These are phyloP conservation scores for Drosophila saltans DNA, from an alignment of 1,140 invertebrate species.

Conservation along the genomic window DNA sequence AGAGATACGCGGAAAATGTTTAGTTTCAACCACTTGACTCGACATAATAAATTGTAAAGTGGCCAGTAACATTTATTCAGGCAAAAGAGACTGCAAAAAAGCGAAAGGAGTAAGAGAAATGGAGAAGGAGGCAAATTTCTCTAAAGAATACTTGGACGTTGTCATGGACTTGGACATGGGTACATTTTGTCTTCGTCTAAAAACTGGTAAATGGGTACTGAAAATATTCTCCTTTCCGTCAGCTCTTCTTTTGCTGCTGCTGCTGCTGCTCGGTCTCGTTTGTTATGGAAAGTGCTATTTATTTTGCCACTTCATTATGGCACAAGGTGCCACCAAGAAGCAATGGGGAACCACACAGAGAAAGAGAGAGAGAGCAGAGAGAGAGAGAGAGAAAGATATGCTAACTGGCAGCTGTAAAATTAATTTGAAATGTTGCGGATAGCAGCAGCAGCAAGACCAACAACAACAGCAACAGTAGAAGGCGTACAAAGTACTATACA, in stretches of 20 bases:
- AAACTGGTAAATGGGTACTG: background rate
- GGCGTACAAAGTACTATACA: background rate
- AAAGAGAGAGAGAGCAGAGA: background rate
- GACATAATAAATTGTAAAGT: conserved; percentile 59
- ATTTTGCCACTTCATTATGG: conserved; percentile 77
- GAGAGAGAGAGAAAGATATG: background rate
- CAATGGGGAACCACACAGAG: background rate
- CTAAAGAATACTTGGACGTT: conserved; percentile 17
- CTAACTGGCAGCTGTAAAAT: conserved; percentile 67
- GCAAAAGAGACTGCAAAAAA: background rate
- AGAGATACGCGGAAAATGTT: conserved; percentile 1
- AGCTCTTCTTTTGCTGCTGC: background rate
- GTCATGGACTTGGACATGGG: background rate
- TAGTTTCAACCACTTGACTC: background rate
- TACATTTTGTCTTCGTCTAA: background rate
- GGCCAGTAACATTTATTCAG: conserved; percentile 63
- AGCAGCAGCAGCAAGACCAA: background rate
- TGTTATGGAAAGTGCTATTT: conserved; percentile 53
- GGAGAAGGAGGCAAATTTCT: conserved; percentile 19
- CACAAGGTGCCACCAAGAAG: conserved; percentile 42
- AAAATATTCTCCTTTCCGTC: background rate
- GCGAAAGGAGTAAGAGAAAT: no score
- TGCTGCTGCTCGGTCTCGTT: background rate
- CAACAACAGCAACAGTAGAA: no score
- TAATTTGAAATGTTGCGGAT: conserved; percentile 72